phyloP scores from a whole-genome alignment of 2,888 invertebrate species.

The Automeris io region DNA sequence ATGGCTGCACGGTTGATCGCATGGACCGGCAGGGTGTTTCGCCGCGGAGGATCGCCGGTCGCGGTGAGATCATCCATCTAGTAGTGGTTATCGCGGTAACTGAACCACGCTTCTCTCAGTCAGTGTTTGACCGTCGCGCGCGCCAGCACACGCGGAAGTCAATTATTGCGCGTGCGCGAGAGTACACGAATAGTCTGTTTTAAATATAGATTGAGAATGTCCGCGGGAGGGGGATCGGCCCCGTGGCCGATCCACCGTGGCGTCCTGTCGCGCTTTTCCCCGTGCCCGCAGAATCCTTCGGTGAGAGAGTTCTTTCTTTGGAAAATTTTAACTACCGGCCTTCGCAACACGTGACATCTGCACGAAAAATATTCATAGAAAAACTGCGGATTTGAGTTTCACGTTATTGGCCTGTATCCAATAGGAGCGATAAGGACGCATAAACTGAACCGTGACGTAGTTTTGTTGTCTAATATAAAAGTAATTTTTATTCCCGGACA shows the following conservation, averaged over 20 bases:
- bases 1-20: constrained; percentile 60
- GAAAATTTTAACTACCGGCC: constrained; percentile 39
- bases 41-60: constrained; percentile 67
- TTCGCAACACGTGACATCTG: constrained; percentile 50
- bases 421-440: constrained; percentile 55
- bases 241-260: constrained; percentile 86
- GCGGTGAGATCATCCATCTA: constrained; percentile 72
- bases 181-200: constrained; percentile 72
- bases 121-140: constrained; percentile 67
- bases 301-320: constrained; percentile 60
- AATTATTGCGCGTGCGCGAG: constrained; percentile 68
- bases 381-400: constrained; percentile 44
- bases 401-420: constrained; percentile 72
- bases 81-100: constrained; percentile 59
- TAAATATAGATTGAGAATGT: constrained; percentile 73
- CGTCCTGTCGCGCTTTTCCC: constrained; percentile 67
- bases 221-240: constrained; percentile 77
- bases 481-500: constrained; percentile 50
- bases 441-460: constrained; percentile 57
- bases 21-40: constrained; percentile 65
- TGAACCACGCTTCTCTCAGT: constrained; percentile 61
- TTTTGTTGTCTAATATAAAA: constrained; percentile 60
- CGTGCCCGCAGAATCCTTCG: constrained; percentile 59
- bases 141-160: constrained; percentile 74
- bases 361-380: constrained; percentile 60